phyloP scores from a whole-genome alignment of 2,113 vertebrate genomes.

The Cacatua alba region DNA sequence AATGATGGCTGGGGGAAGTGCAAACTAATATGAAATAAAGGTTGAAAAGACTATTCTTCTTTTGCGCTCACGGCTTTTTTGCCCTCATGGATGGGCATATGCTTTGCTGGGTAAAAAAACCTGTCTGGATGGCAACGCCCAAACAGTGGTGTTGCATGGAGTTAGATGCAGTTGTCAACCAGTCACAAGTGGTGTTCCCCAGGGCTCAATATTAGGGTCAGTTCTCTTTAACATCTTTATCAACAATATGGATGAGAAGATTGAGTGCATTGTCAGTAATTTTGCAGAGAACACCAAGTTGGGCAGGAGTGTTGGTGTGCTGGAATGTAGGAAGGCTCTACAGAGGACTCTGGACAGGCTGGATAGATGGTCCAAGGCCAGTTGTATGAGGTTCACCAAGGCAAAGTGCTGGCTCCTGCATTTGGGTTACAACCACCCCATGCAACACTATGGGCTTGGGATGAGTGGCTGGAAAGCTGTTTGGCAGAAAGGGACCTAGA shows the following conservation, averaged over 20 bases:
- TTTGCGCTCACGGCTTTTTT: too few relatives aligned
- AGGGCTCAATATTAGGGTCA: background rate
- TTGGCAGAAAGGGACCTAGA: background rate
- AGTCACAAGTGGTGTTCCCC: background rate
- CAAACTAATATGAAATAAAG: background rate
- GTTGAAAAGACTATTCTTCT: background rate
- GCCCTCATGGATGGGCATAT: background rate
- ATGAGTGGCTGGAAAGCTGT: background rate
- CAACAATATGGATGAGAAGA: background rate
- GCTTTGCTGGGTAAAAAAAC: background rate
- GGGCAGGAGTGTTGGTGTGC: background rate
- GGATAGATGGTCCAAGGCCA: background rate
- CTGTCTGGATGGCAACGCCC: background rate
- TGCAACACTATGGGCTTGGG: background rate
- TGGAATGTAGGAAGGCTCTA: background rate
- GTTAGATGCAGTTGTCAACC: background rate
- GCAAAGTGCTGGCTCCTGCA: background rate
- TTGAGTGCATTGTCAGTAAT: too few relatives aligned
- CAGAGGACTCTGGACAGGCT: background rate
- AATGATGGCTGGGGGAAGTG: background rate
- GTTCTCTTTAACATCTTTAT: background rate
- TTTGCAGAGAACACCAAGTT: background rate
- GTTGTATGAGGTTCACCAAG: background rate
- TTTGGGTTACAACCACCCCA: background rate
- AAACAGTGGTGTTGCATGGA: background rate